A percentile compares a stretch with the other conserved stretches of the same genome.
phyloP scores from a whole-genome alignment of 2,888 invertebrate genomes.

The Tineola bisselliella region DNA sequence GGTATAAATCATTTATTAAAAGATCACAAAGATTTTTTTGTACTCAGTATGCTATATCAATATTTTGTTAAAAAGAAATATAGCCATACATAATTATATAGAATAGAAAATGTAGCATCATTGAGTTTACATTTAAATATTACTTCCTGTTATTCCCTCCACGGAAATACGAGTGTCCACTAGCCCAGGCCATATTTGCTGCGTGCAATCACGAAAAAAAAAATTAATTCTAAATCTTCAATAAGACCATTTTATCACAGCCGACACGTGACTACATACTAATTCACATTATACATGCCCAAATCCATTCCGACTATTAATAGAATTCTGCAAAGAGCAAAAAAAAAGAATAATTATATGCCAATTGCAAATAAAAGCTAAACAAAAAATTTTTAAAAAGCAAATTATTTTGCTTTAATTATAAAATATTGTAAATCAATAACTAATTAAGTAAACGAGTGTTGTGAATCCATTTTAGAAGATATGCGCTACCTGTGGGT shows the following conservation, averaged over 20 bases:
- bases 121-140: conserved; percentile 48
- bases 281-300: conserved; percentile 58
- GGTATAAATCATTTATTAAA: too few species aligned
- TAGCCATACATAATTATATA: neutral
- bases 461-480: conserved; percentile 8
- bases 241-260: conserved; percentile 57
- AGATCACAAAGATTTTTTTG: too few species aligned
- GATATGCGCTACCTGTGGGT: conserved; percentile 47
- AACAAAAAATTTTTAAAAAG: neutral
- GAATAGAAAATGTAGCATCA: neutral
- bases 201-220: conserved; percentile 50
- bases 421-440: neutral
- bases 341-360: conserved; percentile 22
- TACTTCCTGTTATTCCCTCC: conserved; percentile 71
- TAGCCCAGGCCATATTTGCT: conserved; percentile 67
- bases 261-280: conserved; percentile 46
- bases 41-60: too few species aligned
- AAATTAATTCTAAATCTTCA: conserved; percentile 2
- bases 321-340: conserved; percentile 66
- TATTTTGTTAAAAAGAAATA: too few species aligned
- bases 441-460: conserved; percentile 2
- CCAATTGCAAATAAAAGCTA: conserved; percentile 18
- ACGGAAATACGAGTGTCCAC: conserved; percentile 71
- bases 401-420: conserved; percentile 15
- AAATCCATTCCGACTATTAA: conserved; percentile 64